A percentile compares a stretch with the other conserved stretches of the same genome.
phyloP scores from a whole-genome alignment of 2,113 vertebrate species.

The Aphyosemion australe region DNA sequence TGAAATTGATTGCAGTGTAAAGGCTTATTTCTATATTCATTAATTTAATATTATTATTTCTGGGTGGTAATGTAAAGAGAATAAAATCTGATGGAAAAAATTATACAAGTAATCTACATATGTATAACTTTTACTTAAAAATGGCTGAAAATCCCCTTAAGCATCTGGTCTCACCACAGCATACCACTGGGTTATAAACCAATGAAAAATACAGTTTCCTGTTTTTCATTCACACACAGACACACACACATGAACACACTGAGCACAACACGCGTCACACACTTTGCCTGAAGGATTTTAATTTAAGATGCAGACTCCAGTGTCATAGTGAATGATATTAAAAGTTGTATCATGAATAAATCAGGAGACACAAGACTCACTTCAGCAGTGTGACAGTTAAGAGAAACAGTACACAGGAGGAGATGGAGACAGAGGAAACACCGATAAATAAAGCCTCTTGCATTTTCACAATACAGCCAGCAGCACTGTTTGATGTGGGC shows the following conservation, averaged over 20 bases:
- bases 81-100: too few species aligned
- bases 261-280: slow-evolving; percentile 37
- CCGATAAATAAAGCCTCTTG: slow-evolving; percentile 52
- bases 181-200: slow-evolving; percentile 8
- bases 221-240: slow-evolving; percentile 3
- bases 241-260: slow-evolving; percentile 25
- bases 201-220: slow-evolving; percentile 26
- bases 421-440: slow-evolving; percentile 24
- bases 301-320: slow-evolving; percentile 77
- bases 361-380: slow-evolving; percentile 78
- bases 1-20: too few species aligned
- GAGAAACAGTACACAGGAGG: slow-evolving; percentile 58
- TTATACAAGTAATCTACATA: too few species aligned
- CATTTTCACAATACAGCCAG: slow-evolving; percentile 44
- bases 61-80: too few species aligned
- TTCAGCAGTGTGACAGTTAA: slow-evolving; percentile 74
- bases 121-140: too few species aligned
- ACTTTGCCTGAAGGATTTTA: slow-evolving; percentile 77
- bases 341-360: slow-evolving; percentile 83
- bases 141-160: slow-evolving; percentile 19
- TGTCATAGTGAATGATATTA: slow-evolving; percentile 82
- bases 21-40: too few species aligned
- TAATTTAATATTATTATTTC: too few species aligned
- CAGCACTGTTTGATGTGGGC: slow-evolving; percentile 23
- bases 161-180: slow-evolving; percentile 29